Conservation (phyloP, 1,140 invertebrate genomes). For the Stratiolaelaps scimitus region DNA sequence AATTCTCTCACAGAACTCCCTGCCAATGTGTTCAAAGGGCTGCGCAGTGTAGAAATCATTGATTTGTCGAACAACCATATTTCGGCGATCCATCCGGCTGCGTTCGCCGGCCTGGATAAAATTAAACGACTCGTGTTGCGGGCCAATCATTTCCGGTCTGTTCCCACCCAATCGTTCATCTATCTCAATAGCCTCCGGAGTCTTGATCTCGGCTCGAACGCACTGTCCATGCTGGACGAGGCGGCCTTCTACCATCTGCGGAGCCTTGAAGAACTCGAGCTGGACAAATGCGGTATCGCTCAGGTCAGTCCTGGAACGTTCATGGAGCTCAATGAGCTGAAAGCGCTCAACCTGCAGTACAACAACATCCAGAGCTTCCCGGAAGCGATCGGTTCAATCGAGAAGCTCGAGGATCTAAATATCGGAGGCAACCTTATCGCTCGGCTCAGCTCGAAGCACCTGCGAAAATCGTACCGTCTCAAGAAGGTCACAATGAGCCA, state of each 20-base stretch:
- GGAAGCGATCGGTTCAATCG: conserved; percentile 52
- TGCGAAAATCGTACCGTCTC: conserved; percentile 27
- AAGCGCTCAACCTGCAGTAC: conserved; percentile 59
- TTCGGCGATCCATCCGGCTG: conserved; percentile 57
- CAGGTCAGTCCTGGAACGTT: conserved; percentile 62
- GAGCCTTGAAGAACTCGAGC: conserved; percentile 57
- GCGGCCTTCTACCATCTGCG: conserved; percentile 49
- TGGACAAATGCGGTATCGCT: conserved; percentile 61
- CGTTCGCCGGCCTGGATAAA: conserved; percentile 60
- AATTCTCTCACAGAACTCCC: conserved; percentile 67
- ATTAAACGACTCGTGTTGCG: conserved; percentile 65
- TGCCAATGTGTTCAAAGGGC: conserved; percentile 56
- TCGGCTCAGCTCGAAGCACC: conserved; percentile 32
- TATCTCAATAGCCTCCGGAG: conserved; percentile 48
- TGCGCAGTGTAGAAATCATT: conserved; percentile 63
- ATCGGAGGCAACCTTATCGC: conserved; percentile 36
- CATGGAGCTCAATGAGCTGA: conserved; percentile 55
- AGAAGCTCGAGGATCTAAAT: conserved; percentile 35
- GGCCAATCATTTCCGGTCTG: conserved; percentile 61
- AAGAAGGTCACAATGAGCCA: conserved; percentile 37
- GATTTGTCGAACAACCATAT: conserved; percentile 76
- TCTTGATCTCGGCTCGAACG: conserved; percentile 66
- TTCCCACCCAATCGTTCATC: conserved; percentile 51
- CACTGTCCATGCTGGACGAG: conserved; percentile 52
- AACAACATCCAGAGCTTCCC: conserved; percentile 61